Percentiles rank a stretch among this genome's conserved stretches.
phyloP scores from a whole-genome alignment of 2,113 vertebrate genomes.

The Tenrec ecaudatus region DNA sequence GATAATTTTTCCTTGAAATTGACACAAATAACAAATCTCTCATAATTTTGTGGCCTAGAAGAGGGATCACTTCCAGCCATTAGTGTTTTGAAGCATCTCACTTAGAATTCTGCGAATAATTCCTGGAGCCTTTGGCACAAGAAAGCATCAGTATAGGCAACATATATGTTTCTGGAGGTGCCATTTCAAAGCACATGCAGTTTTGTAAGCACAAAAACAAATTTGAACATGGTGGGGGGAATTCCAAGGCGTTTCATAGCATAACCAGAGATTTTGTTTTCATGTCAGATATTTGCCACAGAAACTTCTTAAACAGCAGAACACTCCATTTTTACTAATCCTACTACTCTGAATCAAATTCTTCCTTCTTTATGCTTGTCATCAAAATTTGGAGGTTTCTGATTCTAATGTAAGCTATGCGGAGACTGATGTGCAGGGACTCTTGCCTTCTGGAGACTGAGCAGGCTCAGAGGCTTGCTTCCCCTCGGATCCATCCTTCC shows the following conservation, averaged over 20 bases:
- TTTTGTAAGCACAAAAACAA: neutral
- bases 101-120: too few relatives aligned
- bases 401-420: neutral
- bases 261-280: neutral
- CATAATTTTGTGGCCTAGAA: too few relatives aligned
- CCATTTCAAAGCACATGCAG: conserved; percentile 14
- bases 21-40: too few relatives aligned
- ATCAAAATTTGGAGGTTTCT: neutral
- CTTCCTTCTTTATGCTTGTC: neutral
- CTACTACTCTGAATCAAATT: conserved; percentile 24
- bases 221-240: neutral
- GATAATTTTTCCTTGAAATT: too few relatives aligned
- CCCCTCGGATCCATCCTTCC: neutral
- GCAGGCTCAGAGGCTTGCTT: neutral
- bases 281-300: neutral
- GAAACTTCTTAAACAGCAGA: neutral
- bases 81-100: too few relatives aligned
- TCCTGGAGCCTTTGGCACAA: neutral
- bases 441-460: neutral
- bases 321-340: conserved; percentile 22
- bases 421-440: fast-evolving
- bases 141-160: neutral
- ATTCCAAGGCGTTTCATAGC: neutral
- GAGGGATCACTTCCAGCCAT: too few relatives aligned
- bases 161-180: neutral